Base-by-base conservation (phyloP, 2,888 invertebrate species). In the Xanthorhoe designata region DNA sequence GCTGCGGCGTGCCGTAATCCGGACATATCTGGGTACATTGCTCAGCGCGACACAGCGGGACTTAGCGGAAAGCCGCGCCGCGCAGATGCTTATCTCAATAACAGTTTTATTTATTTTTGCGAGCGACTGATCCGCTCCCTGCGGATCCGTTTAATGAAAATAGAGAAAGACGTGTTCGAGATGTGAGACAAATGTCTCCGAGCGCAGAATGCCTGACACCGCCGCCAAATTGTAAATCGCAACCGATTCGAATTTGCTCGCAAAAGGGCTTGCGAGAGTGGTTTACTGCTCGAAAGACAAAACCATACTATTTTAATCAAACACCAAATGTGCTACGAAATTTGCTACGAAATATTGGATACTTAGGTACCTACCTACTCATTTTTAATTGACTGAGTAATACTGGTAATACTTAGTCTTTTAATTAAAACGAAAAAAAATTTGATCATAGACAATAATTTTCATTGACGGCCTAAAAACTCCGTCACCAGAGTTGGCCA, bases 91-190 rank as follows among this genome's bases (percentile, higher is more conserved):
- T 92, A 92, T 92, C 93, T 90, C 92, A 92, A 92, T 92, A 93
- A 92, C 92, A 92, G 91, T 92, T 92, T 93, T 93, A 92, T 92
- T 92, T 93, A 92, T 93, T 92, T 92, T 92, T 92, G 89, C 89
- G 85, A 88, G 87, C 87, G 87, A 72, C 86, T 91, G 90, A 92
- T 92, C 92, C 90, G 72, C 87, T 87, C 88, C 87, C 90, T 73
- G 84, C 79, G 89, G 91, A 87, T 85, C 82, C 80, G 80, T 82
- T 85, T 90, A 91, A 92, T 91, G 92, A 92, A 90, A 92, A 91
- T 89, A 86, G 89, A 89, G 85, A 81, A 83, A 82, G 81, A 72
- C 82, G 81, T 82, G 77, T 80, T 81, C 80, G 74, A 60, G 73
- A 76, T 77, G 79, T 77, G 75, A 76, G 72, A 81, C 75, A 75